These are phyloP conservation scores for Nannoperca australis DNA, from an alignment of 2,797 vertebrate species.

Conservation along the genomic window DNA sequence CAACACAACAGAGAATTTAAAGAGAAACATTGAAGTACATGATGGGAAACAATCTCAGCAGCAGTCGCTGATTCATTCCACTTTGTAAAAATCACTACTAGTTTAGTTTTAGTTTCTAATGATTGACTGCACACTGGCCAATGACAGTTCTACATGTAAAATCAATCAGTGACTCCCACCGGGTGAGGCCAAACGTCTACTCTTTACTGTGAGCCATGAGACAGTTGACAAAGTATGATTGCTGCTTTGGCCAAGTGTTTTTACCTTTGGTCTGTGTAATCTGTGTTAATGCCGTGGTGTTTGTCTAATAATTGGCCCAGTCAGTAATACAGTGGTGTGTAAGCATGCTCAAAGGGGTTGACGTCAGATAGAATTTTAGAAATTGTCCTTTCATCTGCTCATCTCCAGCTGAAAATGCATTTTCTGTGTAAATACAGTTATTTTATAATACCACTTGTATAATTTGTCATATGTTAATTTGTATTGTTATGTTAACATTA, in stretches of 20 bases:
- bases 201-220: slow-evolving; percentile 35
- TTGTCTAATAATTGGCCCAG: slow-evolving; percentile 1
- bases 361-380: neutral
- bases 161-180: slow-evolving; percentile 33
- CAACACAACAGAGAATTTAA: neutral
- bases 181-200: slow-evolving; percentile 31
- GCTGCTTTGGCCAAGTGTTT: slow-evolving; percentile 20
- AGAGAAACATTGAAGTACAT: neutral
- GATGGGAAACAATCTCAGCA: neutral
- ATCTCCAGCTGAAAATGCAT: neutral
- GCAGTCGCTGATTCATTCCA: neutral
- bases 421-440: neutral
- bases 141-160: neutral
- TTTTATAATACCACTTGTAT: neutral
- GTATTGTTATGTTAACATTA: slow-evolving; percentile 48
- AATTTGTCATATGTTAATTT: slow-evolving; percentile 45
- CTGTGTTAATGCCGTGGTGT: slow-evolving; percentile 17
- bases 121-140: slow-evolving; percentile 16
- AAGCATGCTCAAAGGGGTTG: slow-evolving; percentile 2
- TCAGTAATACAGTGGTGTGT: slow-evolving; percentile 1
- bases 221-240: slow-evolving; percentile 25
- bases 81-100: neutral
- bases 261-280: slow-evolving; percentile 43
- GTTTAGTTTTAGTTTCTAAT: slow-evolving; percentile 1
- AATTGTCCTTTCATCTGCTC: neutral